These are phyloP conservation scores for Melanostoma mellinum DNA, from an alignment of 2,888 invertebrate genomes.

Conservation along the genomic window DNA sequence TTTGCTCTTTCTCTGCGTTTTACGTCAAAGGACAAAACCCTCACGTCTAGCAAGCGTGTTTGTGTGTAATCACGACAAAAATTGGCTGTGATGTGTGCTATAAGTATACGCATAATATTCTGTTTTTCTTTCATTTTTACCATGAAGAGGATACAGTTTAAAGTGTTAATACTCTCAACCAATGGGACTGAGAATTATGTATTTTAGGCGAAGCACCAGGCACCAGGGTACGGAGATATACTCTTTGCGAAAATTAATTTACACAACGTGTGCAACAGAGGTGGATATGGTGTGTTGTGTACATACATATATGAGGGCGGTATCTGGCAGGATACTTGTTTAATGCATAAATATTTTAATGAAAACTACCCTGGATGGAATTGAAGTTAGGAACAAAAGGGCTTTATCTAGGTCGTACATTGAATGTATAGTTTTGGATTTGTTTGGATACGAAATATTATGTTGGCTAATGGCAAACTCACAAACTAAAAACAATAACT, in stretches of 20 bases:
- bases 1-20: too few relatives aligned
- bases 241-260: slow-evolving; percentile 46
- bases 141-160: slow-evolving; percentile 35
- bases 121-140: slow-evolving; percentile 1
- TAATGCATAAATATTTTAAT: slow-evolving; percentile 45
- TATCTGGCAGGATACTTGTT: slow-evolving; percentile 1
- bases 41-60: too few relatives aligned
- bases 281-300: slow-evolving; percentile 6
- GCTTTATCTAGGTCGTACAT: slow-evolving; percentile 38
- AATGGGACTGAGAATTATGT: slow-evolving; percentile 61
- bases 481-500: too few relatives aligned
- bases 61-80: too few relatives aligned
- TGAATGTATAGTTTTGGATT: background rate
- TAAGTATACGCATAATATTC: slow-evolving; percentile 20
- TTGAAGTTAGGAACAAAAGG: slow-evolving; percentile 18
- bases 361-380: slow-evolving; percentile 32
- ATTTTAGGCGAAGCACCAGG: slow-evolving; percentile 46
- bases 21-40: too few relatives aligned
- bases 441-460: slow-evolving; percentile 5
- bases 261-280: slow-evolving; percentile 42
- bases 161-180: slow-evolving; percentile 51
- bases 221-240: slow-evolving; percentile 26
- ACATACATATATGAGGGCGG: too few relatives aligned
- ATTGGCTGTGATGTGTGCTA: slow-evolving; percentile 35
- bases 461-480: slow-evolving; percentile 11